Base-by-base conservation (phyloP, 2,888 invertebrate species). In the Agonopterix subpropinquella region DNA sequence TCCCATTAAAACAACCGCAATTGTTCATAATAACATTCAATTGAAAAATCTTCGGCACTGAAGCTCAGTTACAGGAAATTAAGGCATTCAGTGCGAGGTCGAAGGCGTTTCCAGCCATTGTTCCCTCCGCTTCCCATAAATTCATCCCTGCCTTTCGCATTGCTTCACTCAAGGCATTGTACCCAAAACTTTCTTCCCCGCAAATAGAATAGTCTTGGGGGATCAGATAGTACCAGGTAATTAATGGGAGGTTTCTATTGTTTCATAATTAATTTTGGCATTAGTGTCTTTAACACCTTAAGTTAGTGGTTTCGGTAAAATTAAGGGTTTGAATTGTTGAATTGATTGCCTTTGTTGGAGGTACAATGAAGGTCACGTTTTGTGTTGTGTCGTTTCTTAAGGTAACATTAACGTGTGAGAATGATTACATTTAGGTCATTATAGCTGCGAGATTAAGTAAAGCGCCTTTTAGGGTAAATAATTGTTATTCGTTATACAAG, bases 221-320 rank as follows among this genome's bases (percentile, higher is more conserved):
- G 59, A 64, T 67, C 62, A 69, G 75, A 74, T 77, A 73, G 65
- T 53, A 70, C 59, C 71, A 77, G 76, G 77, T 77, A 76, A 78
- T 77, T 68, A 71, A 77, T 76, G 67, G 67, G 50, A 58, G 56
- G 28, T 28, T 49, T 50, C 72, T 67, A 74, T 84, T 85, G 80
- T 85, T 70, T 64, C 61, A 73, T 80, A 82, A 84, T 84, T 84
- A 83, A 84, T 85, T 73, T 70, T 65, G 69, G 70, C 77, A 76
- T 79, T 82, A 80, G 68, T 71, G 78, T 77, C 79, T 62, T 68
- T 60, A 67, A 64, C 77, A 75, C 62, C 64, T 68, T 55, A 11
- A 48, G 41, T 43, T 47, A 53, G 53, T 53, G 49, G 49, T 52
- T 50, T 43, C 53, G 55, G 57, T 61, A 56, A 56, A 58, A 59